Percentiles rank a stretch among this genome's conserved stretches.
phyloP scores from a whole-genome alignment of 2,888 invertebrate species.

The Rhimphoctona megacephalus region DNA sequence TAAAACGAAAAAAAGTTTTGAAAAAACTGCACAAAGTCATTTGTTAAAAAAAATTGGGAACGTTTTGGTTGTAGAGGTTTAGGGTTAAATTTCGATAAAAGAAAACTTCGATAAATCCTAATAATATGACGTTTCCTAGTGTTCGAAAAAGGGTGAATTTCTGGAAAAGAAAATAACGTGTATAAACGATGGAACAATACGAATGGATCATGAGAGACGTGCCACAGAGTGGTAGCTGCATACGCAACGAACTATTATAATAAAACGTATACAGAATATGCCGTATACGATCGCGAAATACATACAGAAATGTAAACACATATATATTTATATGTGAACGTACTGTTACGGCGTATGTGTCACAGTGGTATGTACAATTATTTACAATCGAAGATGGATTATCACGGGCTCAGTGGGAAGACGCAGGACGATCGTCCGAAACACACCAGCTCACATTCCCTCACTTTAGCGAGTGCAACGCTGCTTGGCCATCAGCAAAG shows the following conservation, averaged over 20 bases:
- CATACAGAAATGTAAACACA: not conserved
- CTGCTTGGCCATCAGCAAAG: not conserved
- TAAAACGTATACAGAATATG: not conserved
- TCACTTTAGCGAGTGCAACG: not conserved
- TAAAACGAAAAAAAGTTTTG: too few relatives aligned
- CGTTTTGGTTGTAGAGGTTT: too few relatives aligned
- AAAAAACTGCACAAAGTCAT: not conserved
- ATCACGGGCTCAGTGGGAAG: slow-evolving; percentile 50
- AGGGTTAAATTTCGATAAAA: too few relatives aligned
- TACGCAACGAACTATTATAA: slow-evolving; percentile 44
- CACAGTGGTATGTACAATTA: slow-evolving; percentile 57
- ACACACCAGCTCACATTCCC: slow-evolving; percentile 39
- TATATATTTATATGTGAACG: slow-evolving; percentile 2
- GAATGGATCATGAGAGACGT: slow-evolving; percentile 3
- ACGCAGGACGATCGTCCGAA: slow-evolving; percentile 22
- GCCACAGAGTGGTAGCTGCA: slow-evolving; percentile 30
- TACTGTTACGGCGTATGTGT: slow-evolving; percentile 25
- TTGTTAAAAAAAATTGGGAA: too few relatives aligned
- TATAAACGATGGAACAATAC: slow-evolving; percentile 24
- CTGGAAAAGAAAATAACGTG: not conserved
- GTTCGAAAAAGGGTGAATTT: not conserved
- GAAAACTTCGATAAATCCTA: too few relatives aligned
- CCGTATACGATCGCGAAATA: slow-evolving; percentile 9
- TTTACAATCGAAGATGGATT: slow-evolving; percentile 68
- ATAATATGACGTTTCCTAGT: not conserved